These are phyloP conservation scores for Ambastaia sidthimunki DNA, from an alignment of 2,797 vertebrate species.

Conservation along the genomic window DNA sequence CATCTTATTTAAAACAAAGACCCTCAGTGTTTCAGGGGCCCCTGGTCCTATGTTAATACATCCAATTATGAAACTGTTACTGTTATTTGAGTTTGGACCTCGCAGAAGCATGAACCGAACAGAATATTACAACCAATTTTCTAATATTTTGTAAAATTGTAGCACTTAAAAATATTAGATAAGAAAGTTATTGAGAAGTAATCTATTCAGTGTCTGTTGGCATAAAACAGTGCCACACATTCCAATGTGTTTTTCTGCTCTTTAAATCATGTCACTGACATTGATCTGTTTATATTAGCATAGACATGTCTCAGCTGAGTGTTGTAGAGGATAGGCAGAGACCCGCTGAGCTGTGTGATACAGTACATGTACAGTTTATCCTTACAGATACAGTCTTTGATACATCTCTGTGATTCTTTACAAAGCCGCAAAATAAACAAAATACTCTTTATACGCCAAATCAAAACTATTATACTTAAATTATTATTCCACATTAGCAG, in stretches of 20 bases:
- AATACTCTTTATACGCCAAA: neutral
- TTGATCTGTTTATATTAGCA: conserved; percentile 41
- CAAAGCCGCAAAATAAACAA: neutral
- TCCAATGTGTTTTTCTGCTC: conserved; percentile 6
- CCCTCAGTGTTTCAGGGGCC: conserved; percentile 38
- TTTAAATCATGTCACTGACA: conserved; percentile 17
- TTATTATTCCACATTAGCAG: neutral
- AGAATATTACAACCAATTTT: too few species aligned
- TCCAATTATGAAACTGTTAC: conserved; percentile 42
- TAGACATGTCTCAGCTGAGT: conserved; percentile 16
- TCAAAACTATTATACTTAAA: neutral
- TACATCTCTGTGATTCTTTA: neutral
- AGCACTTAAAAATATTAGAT: too few species aligned
- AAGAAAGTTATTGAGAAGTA: neutral
- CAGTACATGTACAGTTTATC: neutral
- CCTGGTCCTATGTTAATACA: conserved; percentile 28
- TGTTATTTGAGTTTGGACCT: conserved; percentile 35
- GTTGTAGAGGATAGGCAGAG: conserved; percentile 18
- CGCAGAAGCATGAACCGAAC: neutral
- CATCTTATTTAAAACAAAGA: conserved; percentile 61
- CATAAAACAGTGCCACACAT: neutral
- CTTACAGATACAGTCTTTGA: neutral
- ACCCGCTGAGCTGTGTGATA: conserved; percentile 21
- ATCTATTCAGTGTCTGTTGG: neutral
- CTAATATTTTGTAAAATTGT: too few species aligned